Evolutionary conservation across 2,113 vertebrate species (phyloP).

Genomic region (Cichladusa arquata): DNA sequence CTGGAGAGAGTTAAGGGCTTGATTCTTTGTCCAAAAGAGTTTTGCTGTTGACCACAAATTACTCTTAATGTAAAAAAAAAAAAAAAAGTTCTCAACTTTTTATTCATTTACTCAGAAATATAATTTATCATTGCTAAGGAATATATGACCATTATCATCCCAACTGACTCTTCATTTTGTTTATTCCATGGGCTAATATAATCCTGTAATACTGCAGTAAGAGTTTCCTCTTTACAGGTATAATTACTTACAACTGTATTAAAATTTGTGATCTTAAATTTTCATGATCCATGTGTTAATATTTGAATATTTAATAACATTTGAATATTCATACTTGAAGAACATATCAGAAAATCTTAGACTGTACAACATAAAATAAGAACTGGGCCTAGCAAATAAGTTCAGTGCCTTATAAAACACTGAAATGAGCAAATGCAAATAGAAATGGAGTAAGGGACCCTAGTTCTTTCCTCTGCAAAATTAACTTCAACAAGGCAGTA

Average conservation of each 20-base stretch:
- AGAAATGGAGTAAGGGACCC: not conserved
- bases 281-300: not conserved
- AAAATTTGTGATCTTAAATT: not conserved
- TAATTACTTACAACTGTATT: not conserved
- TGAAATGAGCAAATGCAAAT: not conserved
- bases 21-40: not conserved
- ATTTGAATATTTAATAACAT: not conserved
- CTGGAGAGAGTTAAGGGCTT: not conserved
- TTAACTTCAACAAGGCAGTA: not conserved
- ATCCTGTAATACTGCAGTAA: not conserved
- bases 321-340: not conserved
- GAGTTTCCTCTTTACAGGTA: not conserved
- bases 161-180: not conserved
- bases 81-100: not conserved
- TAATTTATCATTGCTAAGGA: not conserved
- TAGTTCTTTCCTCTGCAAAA: not conserved
- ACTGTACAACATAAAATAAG: not conserved
- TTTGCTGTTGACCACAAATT: not conserved
- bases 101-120: not conserved
- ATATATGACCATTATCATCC: not conserved
- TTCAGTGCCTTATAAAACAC: not conserved
- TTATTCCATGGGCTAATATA: not conserved
- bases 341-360: not conserved
- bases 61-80: not conserved
- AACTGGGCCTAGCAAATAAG: not conserved